Base-by-base conservation (phyloP, 2,888 invertebrate genomes). In the Camptogramma bilineatum region DNA sequence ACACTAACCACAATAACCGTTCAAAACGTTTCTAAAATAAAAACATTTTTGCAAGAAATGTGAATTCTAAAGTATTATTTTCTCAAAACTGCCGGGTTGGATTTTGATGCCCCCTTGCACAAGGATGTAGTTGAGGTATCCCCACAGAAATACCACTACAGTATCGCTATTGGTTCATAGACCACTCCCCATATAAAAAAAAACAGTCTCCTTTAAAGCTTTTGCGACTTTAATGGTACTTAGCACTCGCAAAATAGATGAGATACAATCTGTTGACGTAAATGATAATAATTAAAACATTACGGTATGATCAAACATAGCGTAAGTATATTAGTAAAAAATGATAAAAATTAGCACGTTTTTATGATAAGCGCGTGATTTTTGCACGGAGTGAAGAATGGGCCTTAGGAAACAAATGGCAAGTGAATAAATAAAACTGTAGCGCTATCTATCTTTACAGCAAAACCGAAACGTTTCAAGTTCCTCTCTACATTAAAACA, bases 401-500 rank as follows among this genome's bases (percentile, higher is more conserved):
- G 17, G 16, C 44, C 17, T 44, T 44, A 48, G 18, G 52, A 54
- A n/a, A 57, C 19, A 52, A 59, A 52, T 53, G 64, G 55, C 48
- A 50, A 57, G 59, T 62, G 51, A 56, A 63, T 52, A 55, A 50
- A 66, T 71, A 54, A 63, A 69, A 69, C 61, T 52, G 39, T 64
- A 67, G 17, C 62, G 56, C 78, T 86, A 85, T 88, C 86, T 88
- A 84, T 86, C 79, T 86, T 87, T 81, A 86, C 85, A 84, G 82
- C 84, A 73, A 77, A 78, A 82, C 78, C 82, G 81, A 78, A 83
- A 83, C 81, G 80, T 78, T 77, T 78, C 75, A 57, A 78, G 83
- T 86, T 83, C 81, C 80, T 83, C 79, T 83, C 82, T 83, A 86
- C 90, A 90, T 90, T 88, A 88, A 91, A 88, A 81, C 82, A 84